These are phyloP conservation scores for Caenorhabditis sp. DNA, from an alignment of 2,888 invertebrate species.

Conservation along the genomic window DNA sequence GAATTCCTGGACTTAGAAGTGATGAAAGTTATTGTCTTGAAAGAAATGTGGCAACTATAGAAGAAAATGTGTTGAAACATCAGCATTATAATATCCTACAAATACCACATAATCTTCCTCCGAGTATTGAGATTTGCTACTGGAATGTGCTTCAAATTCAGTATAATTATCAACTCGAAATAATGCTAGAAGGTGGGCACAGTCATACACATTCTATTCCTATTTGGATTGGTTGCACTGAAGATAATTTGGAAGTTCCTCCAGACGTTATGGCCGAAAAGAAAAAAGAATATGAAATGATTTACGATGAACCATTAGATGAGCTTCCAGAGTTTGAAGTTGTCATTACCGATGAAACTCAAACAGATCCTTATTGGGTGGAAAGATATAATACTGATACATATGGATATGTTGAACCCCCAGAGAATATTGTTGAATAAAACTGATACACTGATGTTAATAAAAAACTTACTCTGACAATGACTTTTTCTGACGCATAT, in stretches of 20 bases:
- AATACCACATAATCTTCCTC: slow-evolving; percentile 55
- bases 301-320: slow-evolving; percentile 25
- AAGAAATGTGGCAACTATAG: slow-evolving; percentile 25
- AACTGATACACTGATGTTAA: neutral
- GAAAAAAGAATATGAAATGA: slow-evolving; percentile 3
- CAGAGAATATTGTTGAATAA: neutral
- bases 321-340: slow-evolving; percentile 62
- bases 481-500: slow-evolving; percentile 92
- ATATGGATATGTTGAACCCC: slow-evolving; percentile 35
- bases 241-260: slow-evolving; percentile 56
- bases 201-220: slow-evolving; percentile 54
- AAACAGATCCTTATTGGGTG: slow-evolving; percentile 60
- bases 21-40: slow-evolving; percentile 46
- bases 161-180: slow-evolving; percentile 42
- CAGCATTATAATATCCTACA: slow-evolving; percentile 42
- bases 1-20: slow-evolving; percentile 42
- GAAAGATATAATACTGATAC: slow-evolving; percentile 57
- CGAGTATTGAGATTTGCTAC: slow-evolving; percentile 58
- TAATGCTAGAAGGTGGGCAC: slow-evolving; percentile 51
- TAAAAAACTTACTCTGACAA: slow-evolving; percentile 82
- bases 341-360: slow-evolving; percentile 42
- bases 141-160: slow-evolving; percentile 58
- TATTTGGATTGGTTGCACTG: slow-evolving; percentile 60
- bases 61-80: slow-evolving; percentile 16
- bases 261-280: neutral